Percentiles rank a stretch among this genome's conserved stretches.
Evolutionary conservation across 2,888 invertebrate genomes (phyloP).

Genomic region (Allophyes oxyacanthae): DNA sequence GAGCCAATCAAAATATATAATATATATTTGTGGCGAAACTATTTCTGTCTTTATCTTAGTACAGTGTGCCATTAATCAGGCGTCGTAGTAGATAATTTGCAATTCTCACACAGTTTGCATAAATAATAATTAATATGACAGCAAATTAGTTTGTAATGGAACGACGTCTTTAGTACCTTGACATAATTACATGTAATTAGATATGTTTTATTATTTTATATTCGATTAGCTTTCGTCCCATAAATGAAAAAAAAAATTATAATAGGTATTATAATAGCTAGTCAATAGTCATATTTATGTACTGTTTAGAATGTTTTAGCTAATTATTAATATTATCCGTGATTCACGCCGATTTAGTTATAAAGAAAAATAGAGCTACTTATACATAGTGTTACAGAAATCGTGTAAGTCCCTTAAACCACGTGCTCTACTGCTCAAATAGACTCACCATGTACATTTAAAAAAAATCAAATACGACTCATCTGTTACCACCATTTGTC

Average conservation of each 20-base stretch:
- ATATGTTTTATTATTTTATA: constrained; percentile 30
- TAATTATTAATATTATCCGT: constrained; percentile 4
- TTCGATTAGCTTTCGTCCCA: neutral
- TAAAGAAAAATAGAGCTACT: constrained; percentile 19
- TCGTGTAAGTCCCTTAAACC: too few relatives aligned
- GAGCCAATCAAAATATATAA: neutral
- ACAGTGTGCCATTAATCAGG: constrained; percentile 9
- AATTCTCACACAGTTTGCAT: constrained; percentile 16
- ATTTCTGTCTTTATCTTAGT: constrained; percentile 17
- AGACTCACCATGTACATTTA: too few relatives aligned
- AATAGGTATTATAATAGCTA: too few relatives aligned
- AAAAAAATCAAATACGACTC: too few relatives aligned
- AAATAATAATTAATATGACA: constrained; percentile 32
- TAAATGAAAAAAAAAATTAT: too few relatives aligned
- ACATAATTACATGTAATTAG: constrained; percentile 20
- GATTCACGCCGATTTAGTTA: constrained; percentile 12
- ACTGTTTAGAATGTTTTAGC: neutral
- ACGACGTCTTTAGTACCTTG: constrained; percentile 30
- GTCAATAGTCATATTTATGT: too few relatives aligned
- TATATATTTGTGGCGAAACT: constrained; percentile 1
- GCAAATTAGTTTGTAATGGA: constrained; percentile 38
- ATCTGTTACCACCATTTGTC: too few relatives aligned
- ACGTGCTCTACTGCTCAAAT: too few relatives aligned
- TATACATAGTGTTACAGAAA: too few relatives aligned
- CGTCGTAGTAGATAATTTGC: constrained; percentile 35